A percentile compares a stretch with the other conserved stretches of the same genome.
These are phyloP conservation scores for Pandemis heparana DNA, from an alignment of 2,888 invertebrate genomes.

Conservation along the genomic window DNA sequence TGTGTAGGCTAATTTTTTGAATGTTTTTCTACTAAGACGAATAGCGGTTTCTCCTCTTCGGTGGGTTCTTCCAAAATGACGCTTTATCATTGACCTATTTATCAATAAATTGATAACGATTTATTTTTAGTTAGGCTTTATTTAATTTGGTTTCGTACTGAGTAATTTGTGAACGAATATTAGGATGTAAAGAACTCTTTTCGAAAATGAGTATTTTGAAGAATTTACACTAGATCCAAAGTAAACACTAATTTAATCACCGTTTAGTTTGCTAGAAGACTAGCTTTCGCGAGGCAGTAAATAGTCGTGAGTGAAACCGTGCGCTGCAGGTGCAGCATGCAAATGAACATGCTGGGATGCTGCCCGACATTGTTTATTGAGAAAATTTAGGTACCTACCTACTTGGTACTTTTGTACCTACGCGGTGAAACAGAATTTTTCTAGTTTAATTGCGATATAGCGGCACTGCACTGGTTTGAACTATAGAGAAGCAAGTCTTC, in stretches of 20 bases:
- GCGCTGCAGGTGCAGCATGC: slow-evolving; percentile 55
- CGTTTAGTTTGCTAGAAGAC: not conserved
- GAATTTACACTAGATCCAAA: no score
- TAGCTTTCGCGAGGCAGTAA: slow-evolving; percentile 29
- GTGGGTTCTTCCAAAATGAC: slow-evolving; percentile 37
- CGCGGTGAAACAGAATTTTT: not conserved
- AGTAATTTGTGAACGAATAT: not conserved
- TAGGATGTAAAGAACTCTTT: not conserved
- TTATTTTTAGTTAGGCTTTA: slow-evolving; percentile 18
- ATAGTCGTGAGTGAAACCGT: slow-evolving; percentile 55
- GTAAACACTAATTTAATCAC: no score
- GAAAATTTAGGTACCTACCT: slow-evolving; percentile 24
- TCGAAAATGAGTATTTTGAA: slow-evolving; percentile 7
- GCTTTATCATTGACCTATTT: slow-evolving; percentile 51
- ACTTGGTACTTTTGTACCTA: not conserved
- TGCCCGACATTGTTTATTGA: slow-evolving; percentile 35
- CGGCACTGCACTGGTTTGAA: not conserved
- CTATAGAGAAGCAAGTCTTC: not conserved
- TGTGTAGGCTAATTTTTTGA: slow-evolving; percentile 9
- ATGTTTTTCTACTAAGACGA: slow-evolving; percentile 51
- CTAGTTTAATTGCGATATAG: not conserved
- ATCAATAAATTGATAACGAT: slow-evolving; percentile 35
- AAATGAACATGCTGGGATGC: slow-evolving; percentile 52
- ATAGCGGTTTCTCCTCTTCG: slow-evolving; percentile 48
- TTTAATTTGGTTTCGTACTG: not conserved